Base-by-base conservation (phyloP, 2,888 invertebrate species). In the Harpalus rubripes region DNA sequence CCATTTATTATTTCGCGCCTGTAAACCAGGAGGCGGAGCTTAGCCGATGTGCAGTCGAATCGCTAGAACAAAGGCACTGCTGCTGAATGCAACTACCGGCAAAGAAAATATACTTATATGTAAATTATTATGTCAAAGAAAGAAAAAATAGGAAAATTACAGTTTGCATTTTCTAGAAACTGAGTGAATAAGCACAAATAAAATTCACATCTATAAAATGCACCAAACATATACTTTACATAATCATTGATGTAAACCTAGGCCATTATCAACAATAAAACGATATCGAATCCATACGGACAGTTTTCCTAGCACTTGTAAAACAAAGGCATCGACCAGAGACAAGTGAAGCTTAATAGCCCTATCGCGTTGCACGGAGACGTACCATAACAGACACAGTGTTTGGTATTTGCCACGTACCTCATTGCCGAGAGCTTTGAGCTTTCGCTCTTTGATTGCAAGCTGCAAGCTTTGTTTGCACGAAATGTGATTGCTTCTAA, bases 401-500 rank as follows among this genome's bases (percentile, higher is more conserved):
- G 32, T 68, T 68, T 15, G 68, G 39, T 68, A 39, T 68, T 68
- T 68, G 68, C 68, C 68, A 68, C 68, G 68, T 68, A 68, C 39
- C 39, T 68, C 68, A 68, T 68, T 68, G 68, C 32, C 68, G 15
- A 16, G 59, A 59, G 15, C 59, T 59, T 52, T 52, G 44, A 52
- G 44, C 44, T 8, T 52, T 52, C 44, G 26, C 63, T 18, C 63
- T 10, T 22, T 59, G 22, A 63, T 63, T 63, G 63, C 63, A 63
- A 63, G 63, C 22, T 63, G 18, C 63, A 61, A 61, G 61, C 63
- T 18, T 63, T 63, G 63, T 63, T 22, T 63, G 63, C 72, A 72
- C 72, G 72, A 72, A 72, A 72, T 72, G 44, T 44, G 72, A 72
- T 72, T 72, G 72, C 41, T 72, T 72, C 72, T 39, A 72, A 44